Percentiles rank a stretch among this genome's conserved stretches.
Evolutionary conservation across 1,140 invertebrate genomes (phyloP).

Genomic region (Drosophila subpulchrella): DNA sequence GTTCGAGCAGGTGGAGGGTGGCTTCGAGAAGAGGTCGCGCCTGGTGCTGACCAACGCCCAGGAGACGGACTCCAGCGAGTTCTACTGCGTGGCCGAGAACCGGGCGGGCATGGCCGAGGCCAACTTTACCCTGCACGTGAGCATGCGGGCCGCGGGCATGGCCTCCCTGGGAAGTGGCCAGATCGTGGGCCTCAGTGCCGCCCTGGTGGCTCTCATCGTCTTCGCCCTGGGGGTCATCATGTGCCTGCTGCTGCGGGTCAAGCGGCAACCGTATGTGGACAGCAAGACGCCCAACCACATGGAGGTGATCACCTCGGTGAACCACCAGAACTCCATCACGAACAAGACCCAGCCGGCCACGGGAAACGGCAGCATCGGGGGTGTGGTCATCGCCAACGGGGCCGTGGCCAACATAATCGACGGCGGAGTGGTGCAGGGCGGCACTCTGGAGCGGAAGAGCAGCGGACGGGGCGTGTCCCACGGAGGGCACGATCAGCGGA

Average conservation of each 20-base stretch:
- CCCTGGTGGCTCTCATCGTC: slow-evolving; percentile 91
- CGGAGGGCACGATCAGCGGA: slow-evolving; percentile 84
- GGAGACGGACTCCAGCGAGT: slow-evolving; percentile 94
- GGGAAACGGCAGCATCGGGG: slow-evolving; percentile 85
- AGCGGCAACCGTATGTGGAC: slow-evolving; percentile 89
- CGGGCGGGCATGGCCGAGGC: slow-evolving; percentile 95
- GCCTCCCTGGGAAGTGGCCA: slow-evolving; percentile 92
- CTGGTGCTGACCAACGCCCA: slow-evolving; percentile 94
- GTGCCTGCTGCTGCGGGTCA: slow-evolving; percentile 89
- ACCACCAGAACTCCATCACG: slow-evolving; percentile 85
- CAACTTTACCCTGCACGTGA: slow-evolving; percentile 94
- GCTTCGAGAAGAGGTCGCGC: slow-evolving; percentile 90
- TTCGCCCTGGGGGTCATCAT: slow-evolving; percentile 91
- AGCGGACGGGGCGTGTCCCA: slow-evolving; percentile 6
- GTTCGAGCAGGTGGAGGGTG: slow-evolving; percentile 88
- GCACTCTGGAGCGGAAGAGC: slow-evolving; percentile 74
- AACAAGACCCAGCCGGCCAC: slow-evolving; percentile 85
- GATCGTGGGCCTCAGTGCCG: slow-evolving; percentile 93
- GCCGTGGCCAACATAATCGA: slow-evolving; percentile 73
- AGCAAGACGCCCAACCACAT: slow-evolving; percentile 90
- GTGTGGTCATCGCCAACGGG: slow-evolving; percentile 81
- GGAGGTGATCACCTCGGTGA: slow-evolving; percentile 88
- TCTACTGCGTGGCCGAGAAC: slow-evolving; percentile 96
- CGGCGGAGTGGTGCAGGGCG: slow-evolving; percentile 21
- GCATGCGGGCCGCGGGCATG: slow-evolving; percentile 90